Percentiles rank a stretch among this genome's conserved stretches.
These are phyloP conservation scores for Himalopsyche kuldschensis DNA, from an alignment of 2,888 invertebrate species.

Conservation along the genomic window DNA sequence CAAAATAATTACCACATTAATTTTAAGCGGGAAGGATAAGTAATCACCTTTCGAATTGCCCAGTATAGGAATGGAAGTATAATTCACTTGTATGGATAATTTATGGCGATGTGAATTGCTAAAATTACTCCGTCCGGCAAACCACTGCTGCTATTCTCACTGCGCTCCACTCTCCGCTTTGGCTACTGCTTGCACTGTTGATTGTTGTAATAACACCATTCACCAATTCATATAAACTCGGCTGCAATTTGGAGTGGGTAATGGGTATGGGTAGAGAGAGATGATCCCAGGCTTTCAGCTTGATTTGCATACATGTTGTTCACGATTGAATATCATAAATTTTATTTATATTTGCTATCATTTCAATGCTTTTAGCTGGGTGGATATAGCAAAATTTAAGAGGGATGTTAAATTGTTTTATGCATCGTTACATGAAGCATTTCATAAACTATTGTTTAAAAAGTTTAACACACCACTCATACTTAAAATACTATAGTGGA, in stretches of 20 bases:
- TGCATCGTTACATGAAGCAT: too few relatives aligned
- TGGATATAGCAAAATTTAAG: background rate
- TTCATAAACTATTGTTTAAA: too few relatives aligned
- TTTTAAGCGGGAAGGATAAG: background rate
- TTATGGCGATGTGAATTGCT: constrained; percentile 59
- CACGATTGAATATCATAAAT: background rate
- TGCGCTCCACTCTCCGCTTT: background rate
- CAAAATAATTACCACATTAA: too few relatives aligned
- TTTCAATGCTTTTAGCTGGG: background rate
- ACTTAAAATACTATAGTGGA: too few relatives aligned
- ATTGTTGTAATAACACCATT: constrained; percentile 14
- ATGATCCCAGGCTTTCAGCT: background rate
- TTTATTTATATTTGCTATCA: background rate
- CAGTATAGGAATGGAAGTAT: constrained; percentile 42
- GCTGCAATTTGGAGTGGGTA: background rate
- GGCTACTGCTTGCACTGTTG: constrained; percentile 1
- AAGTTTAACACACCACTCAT: too few relatives aligned
- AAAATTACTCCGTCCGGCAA: constrained; percentile 47
- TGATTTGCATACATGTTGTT: background rate
- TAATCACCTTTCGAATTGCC: background rate
- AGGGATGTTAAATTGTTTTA: too few relatives aligned
- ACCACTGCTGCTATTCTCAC: constrained; percentile 3
- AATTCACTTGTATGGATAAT: constrained; percentile 62
- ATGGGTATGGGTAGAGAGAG: background rate
- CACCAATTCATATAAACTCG: constrained; percentile 12